phyloP scores from a whole-genome alignment of 2,113 vertebrate species.

The Stomatorhinus ivindoensis region DNA sequence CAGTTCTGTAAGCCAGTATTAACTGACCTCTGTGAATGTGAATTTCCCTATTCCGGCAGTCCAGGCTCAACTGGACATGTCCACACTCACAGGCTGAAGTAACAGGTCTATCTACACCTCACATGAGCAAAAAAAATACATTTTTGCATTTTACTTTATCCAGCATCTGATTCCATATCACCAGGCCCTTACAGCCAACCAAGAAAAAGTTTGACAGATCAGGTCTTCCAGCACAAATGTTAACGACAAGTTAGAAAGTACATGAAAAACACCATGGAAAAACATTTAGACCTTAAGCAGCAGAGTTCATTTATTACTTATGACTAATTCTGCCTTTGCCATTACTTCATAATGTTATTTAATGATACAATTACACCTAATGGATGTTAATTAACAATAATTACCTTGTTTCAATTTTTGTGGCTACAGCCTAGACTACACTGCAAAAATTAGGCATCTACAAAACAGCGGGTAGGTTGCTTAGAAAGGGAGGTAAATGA shows the following conservation, averaged over 20 bases:
- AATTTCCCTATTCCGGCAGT: not conserved
- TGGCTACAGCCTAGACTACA: not conserved
- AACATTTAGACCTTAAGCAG: not conserved
- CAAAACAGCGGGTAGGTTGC: not conserved
- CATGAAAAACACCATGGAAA: not conserved
- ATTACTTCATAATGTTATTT: not conserved
- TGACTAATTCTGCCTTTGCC: not conserved
- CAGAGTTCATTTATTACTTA: not conserved
- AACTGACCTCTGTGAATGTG: not conserved
- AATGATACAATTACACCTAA: not conserved
- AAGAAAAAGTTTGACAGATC: not conserved
- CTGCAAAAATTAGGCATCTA: not conserved
- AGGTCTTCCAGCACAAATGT: not conserved
- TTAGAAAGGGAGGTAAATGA: not conserved
- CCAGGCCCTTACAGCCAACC: not conserved
- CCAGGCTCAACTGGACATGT: not conserved
- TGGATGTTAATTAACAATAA: not conserved
- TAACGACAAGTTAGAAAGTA: not conserved
- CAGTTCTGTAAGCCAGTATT: not conserved
- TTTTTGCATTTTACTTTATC: not conserved
- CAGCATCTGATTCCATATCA: not conserved
- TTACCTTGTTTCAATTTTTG: not conserved
- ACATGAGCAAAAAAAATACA: not conserved
- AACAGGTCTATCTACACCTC: not conserved
- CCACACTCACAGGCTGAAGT: not conserved